These are phyloP conservation scores for Aphidius gifuensis DNA, from an alignment of 1,140 invertebrate species.

Conservation along the genomic window DNA sequence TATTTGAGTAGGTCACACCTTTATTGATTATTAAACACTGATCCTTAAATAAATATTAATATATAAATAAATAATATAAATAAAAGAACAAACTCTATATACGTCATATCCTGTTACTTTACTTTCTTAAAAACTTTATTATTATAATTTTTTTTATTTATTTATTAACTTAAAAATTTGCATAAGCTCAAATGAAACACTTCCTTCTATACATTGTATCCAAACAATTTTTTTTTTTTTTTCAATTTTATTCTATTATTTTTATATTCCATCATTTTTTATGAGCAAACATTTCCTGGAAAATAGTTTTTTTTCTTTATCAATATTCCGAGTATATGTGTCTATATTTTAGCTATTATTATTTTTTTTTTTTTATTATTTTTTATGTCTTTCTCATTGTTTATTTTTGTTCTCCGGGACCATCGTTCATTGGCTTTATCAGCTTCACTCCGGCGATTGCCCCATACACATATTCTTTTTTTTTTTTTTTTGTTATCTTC, in stretches of 20 bases:
- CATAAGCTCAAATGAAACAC: constrained; percentile 18
- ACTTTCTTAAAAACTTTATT: too few species aligned
- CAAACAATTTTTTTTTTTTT: constrained; percentile 1
- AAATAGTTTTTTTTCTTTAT: constrained; percentile 4
- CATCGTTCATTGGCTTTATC: constrained; percentile 11
- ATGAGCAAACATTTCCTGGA: neutral
- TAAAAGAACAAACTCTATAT: neutral
- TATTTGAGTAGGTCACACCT: too few species aligned
- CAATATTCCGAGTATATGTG: neutral
- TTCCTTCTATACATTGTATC: neutral
- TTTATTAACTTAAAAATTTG: constrained; percentile 10
- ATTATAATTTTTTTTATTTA: too few species aligned
- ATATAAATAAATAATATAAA: too few species aligned
- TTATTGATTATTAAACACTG: too few species aligned
- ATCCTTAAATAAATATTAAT: too few species aligned
- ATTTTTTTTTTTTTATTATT: too few species aligned
- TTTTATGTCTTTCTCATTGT: neutral
- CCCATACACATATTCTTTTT: neutral
- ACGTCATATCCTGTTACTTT: constrained; percentile 30
- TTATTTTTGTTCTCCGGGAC: neutral
- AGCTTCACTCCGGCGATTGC: neutral
- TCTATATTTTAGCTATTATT: too few species aligned
- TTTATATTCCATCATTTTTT: constrained; percentile 1
- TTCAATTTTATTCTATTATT: neutral
- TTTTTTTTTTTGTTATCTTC: too few species aligned